Evolutionary conservation across 2,888 invertebrate genomes (phyloP).

Genomic region (Sepioteuthis lessoniana): DNA sequence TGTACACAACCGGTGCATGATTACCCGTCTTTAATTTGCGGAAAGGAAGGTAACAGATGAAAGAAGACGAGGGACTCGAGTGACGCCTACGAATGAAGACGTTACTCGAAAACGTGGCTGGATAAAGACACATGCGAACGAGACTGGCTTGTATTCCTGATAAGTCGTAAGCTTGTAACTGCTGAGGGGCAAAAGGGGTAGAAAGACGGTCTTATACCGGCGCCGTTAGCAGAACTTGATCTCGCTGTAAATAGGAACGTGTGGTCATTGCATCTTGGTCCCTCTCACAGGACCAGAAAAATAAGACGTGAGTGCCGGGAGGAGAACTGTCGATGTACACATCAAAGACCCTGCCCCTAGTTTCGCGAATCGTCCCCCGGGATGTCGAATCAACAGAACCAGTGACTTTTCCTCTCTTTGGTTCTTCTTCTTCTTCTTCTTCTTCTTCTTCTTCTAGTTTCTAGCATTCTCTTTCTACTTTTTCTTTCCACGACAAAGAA

Average conservation of each 20-base stretch:
- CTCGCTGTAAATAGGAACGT: neutral
- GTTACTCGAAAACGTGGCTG: neutral
- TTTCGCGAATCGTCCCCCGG: neutral
- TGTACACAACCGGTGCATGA: neutral
- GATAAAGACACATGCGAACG: neutral
- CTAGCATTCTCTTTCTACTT: too few relatives aligned
- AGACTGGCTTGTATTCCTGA: neutral
- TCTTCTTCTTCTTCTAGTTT: too few relatives aligned
- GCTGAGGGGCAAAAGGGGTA: neutral
- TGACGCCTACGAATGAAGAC: neutral
- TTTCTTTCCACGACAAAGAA: too few relatives aligned
- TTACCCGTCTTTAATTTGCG: neutral
- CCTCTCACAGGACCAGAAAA: neutral
- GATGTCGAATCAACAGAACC: neutral
- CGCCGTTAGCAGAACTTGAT: neutral
- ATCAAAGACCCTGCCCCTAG: neutral
- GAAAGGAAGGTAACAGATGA: neutral
- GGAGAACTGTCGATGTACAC: neutral
- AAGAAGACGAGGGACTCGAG: too few relatives aligned
- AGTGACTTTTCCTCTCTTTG: too few relatives aligned
- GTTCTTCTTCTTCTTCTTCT: too few relatives aligned
- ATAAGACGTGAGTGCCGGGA: neutral
- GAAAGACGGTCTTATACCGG: neutral
- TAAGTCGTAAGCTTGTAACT: neutral
- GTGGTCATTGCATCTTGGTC: slow-evolving; percentile 4